phyloP scores from a whole-genome alignment of 2,888 invertebrate species.

The Cyclophora punctaria region DNA sequence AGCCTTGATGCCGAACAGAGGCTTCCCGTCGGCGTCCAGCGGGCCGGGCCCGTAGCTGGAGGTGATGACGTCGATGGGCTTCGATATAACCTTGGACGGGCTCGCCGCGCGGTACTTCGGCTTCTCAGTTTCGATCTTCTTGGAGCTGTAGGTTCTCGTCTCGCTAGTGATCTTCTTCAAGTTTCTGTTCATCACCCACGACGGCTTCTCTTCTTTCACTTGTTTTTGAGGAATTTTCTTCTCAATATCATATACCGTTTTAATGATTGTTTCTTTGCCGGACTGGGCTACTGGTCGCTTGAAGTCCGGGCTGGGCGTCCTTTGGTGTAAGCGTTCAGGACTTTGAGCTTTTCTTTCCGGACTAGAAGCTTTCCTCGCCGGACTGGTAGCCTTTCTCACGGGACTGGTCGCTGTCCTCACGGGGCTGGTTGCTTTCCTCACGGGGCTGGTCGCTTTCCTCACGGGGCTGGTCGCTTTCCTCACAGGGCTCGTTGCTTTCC shows the following conservation, averaged over 20 bases:
- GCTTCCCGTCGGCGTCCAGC: slow-evolving; percentile 85
- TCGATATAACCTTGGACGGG: slow-evolving; percentile 52
- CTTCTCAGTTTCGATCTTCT: slow-evolving; percentile 57
- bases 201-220: slow-evolving; percentile 73
- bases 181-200: slow-evolving; percentile 77
- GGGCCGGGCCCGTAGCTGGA: slow-evolving; percentile 90
- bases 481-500: slow-evolving; percentile 21
- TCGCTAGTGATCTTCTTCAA: slow-evolving; percentile 72
- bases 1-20: slow-evolving; percentile 86
- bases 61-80: slow-evolving; percentile 80
- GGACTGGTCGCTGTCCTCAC: slow-evolving; percentile 46
- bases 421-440: slow-evolving; percentile 50
- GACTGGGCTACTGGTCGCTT: slow-evolving; percentile 39
- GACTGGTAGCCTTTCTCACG: slow-evolving; percentile 30
- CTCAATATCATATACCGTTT: slow-evolving; percentile 44
- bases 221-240: slow-evolving; percentile 48
- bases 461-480: slow-evolving; percentile 24
- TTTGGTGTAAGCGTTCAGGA: slow-evolving; percentile 31
- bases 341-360: slow-evolving; percentile 22
- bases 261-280: slow-evolving; percentile 45
- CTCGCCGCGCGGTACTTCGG: slow-evolving; percentile 53
- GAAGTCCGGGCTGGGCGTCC: slow-evolving; percentile 50
- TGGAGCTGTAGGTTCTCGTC: slow-evolving; percentile 47
- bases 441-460: slow-evolving; percentile 27
- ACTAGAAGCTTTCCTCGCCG: slow-evolving; percentile 20